phyloP scores from a whole-genome alignment of 2,113 vertebrate genomes.

The Dromiciops gliroides region DNA sequence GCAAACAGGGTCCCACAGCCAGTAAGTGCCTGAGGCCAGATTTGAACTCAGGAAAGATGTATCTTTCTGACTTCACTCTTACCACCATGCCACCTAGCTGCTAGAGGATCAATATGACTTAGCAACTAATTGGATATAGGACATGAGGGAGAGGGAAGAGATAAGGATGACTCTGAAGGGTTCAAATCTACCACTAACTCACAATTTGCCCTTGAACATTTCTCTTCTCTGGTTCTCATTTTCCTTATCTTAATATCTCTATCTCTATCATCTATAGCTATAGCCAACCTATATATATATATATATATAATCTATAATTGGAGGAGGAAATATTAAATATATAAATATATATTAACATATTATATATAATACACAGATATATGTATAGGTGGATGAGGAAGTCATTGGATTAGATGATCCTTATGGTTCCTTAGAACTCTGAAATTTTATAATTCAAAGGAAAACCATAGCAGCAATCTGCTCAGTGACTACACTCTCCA shows the following conservation, averaged over 20 bases:
- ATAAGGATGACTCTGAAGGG: not conserved
- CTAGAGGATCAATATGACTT: not conserved
- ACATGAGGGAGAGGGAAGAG: not conserved
- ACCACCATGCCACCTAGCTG: not conserved
- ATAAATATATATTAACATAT: too few relatives aligned
- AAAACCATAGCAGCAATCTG: not conserved
- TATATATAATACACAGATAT: too few relatives aligned
- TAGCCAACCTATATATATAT: too few relatives aligned
- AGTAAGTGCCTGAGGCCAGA: not conserved
- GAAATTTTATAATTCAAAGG: not conserved
- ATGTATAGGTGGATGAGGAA: not conserved
- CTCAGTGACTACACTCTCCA: not conserved
- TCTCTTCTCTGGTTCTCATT: not conserved
- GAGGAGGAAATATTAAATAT: too few relatives aligned
- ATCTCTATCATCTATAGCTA: too few relatives aligned
- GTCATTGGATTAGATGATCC: not conserved
- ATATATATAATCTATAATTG: too few relatives aligned
- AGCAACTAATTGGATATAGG: not conserved
- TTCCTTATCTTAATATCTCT: too few relatives aligned
- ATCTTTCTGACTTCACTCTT: not conserved
- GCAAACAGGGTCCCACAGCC: not conserved
- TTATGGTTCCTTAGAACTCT: not conserved
- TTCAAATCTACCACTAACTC: not conserved
- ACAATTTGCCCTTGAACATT: not conserved
- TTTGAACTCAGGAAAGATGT: not conserved